These are phyloP conservation scores for Amiota communis DNA, from an alignment of 2,888 invertebrate species.

Conservation along the genomic window DNA sequence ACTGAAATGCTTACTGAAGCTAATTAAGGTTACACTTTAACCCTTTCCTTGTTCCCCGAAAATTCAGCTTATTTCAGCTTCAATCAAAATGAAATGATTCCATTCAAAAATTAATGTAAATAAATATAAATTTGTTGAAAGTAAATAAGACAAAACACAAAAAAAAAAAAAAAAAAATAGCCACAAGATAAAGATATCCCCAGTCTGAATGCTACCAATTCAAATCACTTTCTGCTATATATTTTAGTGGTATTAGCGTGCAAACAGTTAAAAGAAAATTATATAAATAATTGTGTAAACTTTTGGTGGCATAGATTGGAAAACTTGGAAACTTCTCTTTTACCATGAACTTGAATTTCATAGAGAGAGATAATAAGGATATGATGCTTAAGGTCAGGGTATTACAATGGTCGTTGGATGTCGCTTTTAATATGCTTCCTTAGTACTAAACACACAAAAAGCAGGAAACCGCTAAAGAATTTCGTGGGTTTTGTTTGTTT, in stretches of 20 bases:
- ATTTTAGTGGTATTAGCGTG: background rate
- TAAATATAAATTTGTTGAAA: conserved; percentile 6
- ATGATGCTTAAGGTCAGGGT: too few relatives aligned
- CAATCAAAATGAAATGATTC: background rate
- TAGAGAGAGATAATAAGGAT: too few relatives aligned
- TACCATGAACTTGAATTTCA: background rate
- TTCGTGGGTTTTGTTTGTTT: too few relatives aligned
- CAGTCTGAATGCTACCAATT: background rate
- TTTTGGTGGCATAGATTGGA: background rate
- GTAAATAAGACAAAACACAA: background rate
- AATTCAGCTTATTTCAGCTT: too few relatives aligned
- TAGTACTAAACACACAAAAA: too few relatives aligned
- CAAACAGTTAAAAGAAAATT: background rate
- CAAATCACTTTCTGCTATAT: background rate
- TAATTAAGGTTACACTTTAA: conserved; percentile 5
- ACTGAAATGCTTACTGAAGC: background rate
- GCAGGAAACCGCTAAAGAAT: too few relatives aligned
- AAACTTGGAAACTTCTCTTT: background rate
- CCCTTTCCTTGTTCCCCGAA: too few relatives aligned
- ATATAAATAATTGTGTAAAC: conserved; percentile 2
- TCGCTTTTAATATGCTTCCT: too few relatives aligned
- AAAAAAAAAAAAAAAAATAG: too few relatives aligned
- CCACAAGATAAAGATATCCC: background rate
- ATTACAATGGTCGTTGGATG: too few relatives aligned
- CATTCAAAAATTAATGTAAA: conserved; percentile 4